Evolutionary conservation across 2,888 invertebrate genomes (phyloP), one percentile per base, ranked within the genome.

Genomic region (Coelogynopora nodosa): DNA sequence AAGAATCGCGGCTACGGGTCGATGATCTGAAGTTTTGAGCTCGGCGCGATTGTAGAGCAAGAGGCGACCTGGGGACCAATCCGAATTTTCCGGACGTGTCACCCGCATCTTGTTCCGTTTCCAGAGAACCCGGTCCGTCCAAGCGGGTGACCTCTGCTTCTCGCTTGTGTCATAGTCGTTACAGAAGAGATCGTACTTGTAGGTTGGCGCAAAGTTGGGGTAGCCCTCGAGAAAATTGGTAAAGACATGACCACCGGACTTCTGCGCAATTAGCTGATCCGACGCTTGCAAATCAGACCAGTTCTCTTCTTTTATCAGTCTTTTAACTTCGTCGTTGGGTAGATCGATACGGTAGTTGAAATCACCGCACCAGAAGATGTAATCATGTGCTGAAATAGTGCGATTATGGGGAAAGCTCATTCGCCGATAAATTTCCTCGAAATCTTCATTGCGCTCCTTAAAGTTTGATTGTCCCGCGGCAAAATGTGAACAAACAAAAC

Each of bases 321-420:
- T 94, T 90, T 96, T 96, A 88, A 97, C 95, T 91, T 97, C 96
- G 1, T 97, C 97, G 90, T 96, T 96, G 89, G 96, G 95, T 94
- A 98, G 94, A 91, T 98, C 97, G 87, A 99, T 95, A 87, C 99
- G 94, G 91, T 99, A 99, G 92, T 99, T 99, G 92, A 99, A 99
- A 93, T 99, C 99, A 0, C 99, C 99, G 92, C 98, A 97, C 98
- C 98, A 99, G 92, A 99, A 98, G 0, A 99, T 95, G 91, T 97
- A 98, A 92, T 99, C 99, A 91, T 99, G 98, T 0, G 97, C 96
- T 91, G 96, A 95, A 1, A 98, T 93, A 0, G 95, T 95, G 88
- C 97, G 94, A 10, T 96, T 97, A 93, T 94, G 89, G 86, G 91
- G 92, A 88, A 93, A 93, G 5, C 90, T 89, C 86, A 93, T 90